Conservation (phyloP, 2,113 vertebrate species). For the Pseudopodoces humilis region DNA sequence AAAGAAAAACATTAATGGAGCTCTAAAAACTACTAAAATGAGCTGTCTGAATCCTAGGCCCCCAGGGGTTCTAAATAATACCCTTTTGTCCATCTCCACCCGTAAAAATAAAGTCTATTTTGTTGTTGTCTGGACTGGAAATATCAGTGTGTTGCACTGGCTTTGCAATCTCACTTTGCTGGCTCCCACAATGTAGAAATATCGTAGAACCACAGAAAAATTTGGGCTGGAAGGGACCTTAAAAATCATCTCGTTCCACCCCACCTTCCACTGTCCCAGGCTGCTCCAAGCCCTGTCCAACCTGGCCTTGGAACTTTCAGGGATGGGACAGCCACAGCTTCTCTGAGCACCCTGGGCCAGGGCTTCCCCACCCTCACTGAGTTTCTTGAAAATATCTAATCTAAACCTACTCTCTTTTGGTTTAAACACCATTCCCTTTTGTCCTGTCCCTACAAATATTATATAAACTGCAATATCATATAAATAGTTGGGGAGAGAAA, state of each 20-base stretch:
- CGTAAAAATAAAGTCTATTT: not conserved
- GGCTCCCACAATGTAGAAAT: not conserved
- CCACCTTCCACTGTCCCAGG: accelerated
- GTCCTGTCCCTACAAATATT: not conserved
- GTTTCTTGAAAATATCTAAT: not conserved
- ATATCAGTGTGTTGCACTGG: not conserved
- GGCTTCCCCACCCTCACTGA: accelerated
- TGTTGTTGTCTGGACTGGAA: not conserved
- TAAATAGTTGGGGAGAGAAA: accelerated
- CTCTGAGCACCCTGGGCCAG: not conserved
- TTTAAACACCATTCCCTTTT: not conserved
- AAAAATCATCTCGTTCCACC: accelerated
- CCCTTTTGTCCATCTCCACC: not conserved
- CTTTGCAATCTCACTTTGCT: not conserved
- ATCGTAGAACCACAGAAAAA: not conserved
- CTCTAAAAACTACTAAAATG: not conserved
- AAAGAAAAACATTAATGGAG: not conserved
- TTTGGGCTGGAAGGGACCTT: not conserved
- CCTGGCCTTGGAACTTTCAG: not conserved
- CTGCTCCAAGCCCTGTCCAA: accelerated
- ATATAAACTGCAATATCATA: not conserved
- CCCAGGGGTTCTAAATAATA: not conserved
- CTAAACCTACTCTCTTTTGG: not conserved
- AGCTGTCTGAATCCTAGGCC: not conserved
- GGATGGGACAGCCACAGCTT: not conserved